Percentiles rank a stretch among this genome's conserved stretches.
These are phyloP conservation scores for Polia nebulosa DNA, from an alignment of 2,888 invertebrate species.

Conservation along the genomic window DNA sequence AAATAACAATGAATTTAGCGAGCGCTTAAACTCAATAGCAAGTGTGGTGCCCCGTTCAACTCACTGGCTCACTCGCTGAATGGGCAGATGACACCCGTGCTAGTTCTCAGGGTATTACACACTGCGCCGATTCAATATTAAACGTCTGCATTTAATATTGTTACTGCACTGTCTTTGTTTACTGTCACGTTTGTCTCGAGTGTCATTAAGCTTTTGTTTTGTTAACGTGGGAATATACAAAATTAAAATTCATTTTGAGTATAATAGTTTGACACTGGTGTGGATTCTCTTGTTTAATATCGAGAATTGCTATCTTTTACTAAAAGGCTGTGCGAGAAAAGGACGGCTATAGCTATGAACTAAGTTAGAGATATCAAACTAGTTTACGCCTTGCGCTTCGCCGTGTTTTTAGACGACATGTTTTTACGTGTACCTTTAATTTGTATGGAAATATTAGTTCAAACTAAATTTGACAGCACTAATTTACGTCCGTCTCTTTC, in stretches of 20 bases:
- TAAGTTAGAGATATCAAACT: too few species aligned
- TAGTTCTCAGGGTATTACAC: slow-evolving; percentile 61
- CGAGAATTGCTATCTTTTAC: too few species aligned
- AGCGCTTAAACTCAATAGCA: slow-evolving; percentile 37
- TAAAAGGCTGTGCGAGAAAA: too few species aligned
- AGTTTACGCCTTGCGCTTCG: too few species aligned
- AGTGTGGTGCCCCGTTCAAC: slow-evolving; percentile 40
- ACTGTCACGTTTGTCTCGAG: neutral
- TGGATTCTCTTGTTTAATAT: neutral
- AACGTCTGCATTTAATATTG: slow-evolving; percentile 53
- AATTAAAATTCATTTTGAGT: neutral
- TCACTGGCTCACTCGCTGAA: slow-evolving; percentile 34
- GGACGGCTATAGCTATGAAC: too few species aligned
- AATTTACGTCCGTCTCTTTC: too few species aligned
- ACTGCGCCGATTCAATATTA: slow-evolving; percentile 68
- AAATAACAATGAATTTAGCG: slow-evolving; percentile 52
- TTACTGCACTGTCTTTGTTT: slow-evolving; percentile 29
- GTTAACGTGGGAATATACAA: neutral
- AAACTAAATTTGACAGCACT: too few species aligned
- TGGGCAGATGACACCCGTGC: slow-evolving; percentile 51
- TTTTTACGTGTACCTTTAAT: too few species aligned
- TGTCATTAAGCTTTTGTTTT: slow-evolving; percentile 20
- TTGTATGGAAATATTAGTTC: too few species aligned
- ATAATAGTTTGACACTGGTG: neutral
- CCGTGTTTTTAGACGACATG: too few species aligned